These are phyloP conservation scores for Falco rusticolus DNA, from an alignment of 2,797 vertebrate species.

Conservation along the genomic window DNA sequence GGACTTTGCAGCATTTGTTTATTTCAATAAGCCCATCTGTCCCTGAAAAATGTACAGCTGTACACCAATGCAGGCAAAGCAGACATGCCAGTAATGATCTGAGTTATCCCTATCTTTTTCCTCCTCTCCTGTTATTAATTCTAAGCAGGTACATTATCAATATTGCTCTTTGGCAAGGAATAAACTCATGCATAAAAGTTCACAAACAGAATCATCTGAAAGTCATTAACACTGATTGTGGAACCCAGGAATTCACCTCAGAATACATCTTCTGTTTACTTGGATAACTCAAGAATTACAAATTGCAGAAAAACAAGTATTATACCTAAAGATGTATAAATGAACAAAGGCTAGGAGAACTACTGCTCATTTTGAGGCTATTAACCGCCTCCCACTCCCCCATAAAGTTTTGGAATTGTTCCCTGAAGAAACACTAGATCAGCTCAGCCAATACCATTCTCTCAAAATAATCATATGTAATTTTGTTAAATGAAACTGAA, in stretches of 20 bases:
- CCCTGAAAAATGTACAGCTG: conserved; percentile 53
- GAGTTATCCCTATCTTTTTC: conserved; percentile 19
- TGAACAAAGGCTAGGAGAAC: conserved; percentile 1
- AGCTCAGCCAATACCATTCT: background rate
- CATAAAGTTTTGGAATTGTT: conserved; percentile 40
- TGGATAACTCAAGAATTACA: conserved; percentile 1
- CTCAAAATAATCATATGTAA: conserved; percentile 2
- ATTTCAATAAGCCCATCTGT: conserved; percentile 66
- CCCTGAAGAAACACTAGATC: background rate
- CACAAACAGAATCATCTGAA: conserved; percentile 43
- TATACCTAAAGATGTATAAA: conserved; percentile 50
- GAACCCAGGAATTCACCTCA: conserved; percentile 18
- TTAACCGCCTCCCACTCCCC: background rate
- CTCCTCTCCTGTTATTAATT: conserved; percentile 54
- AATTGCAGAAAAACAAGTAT: conserved; percentile 34
- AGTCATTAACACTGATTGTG: conserved; percentile 40
- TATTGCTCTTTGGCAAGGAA: conserved; percentile 43
- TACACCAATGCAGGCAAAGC: conserved; percentile 28
- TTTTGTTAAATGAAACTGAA: conserved; percentile 39
- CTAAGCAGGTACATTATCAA: conserved; percentile 63
- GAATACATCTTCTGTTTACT: conserved; percentile 31
- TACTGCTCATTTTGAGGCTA: conserved; percentile 14
- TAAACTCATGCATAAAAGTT: conserved; percentile 35
- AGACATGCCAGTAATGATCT: conserved; percentile 58
- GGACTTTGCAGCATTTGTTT: conserved; percentile 62